These are phyloP conservation scores for Porites divaricata DNA, from an alignment of 92 coral and sea anemone species.

Conservation along the genomic window DNA sequence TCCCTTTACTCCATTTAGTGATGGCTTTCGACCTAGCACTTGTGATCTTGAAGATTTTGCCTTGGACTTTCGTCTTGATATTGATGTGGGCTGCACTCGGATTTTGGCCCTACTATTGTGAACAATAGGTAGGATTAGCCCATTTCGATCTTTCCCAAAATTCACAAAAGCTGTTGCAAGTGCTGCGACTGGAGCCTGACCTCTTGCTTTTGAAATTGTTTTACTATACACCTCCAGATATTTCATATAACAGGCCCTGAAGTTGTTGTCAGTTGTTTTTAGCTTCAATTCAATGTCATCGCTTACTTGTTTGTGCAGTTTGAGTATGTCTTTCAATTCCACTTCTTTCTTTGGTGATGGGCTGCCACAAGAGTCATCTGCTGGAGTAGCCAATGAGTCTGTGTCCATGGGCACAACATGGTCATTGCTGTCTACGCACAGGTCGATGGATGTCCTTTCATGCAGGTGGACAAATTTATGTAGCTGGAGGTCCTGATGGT, in stretches of 20 bases:
- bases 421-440: conserved; percentile 3
- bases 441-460: not conserved
- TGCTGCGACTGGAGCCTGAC: conserved; percentile 39
- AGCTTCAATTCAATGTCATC: conserved; percentile 48
- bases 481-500: conserved; percentile 10
- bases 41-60: conserved; percentile 37
- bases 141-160: conserved; percentile 45
- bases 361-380: not conserved
- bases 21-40: conserved; percentile 38
- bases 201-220: conserved; percentile 27
- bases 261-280: conserved; percentile 40
- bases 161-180: conserved; percentile 52
- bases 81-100: conserved; percentile 57
- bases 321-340: conserved; percentile 37
- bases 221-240: conserved; percentile 26
- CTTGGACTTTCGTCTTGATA: conserved; percentile 47
- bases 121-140: conserved; percentile 33
- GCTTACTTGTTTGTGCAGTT: conserved; percentile 42
- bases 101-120: conserved; percentile 33
- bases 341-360: conserved; percentile 27
- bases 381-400: not conserved
- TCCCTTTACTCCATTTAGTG: not conserved
- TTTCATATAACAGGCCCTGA: conserved; percentile 41
- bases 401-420: conserved; percentile 8
- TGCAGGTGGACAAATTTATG: conserved; percentile 24